Evolutionary conservation across 2,888 invertebrate species (phyloP), one percentile per base, ranked within the genome.

Genomic region (Formica aserva): DNA sequence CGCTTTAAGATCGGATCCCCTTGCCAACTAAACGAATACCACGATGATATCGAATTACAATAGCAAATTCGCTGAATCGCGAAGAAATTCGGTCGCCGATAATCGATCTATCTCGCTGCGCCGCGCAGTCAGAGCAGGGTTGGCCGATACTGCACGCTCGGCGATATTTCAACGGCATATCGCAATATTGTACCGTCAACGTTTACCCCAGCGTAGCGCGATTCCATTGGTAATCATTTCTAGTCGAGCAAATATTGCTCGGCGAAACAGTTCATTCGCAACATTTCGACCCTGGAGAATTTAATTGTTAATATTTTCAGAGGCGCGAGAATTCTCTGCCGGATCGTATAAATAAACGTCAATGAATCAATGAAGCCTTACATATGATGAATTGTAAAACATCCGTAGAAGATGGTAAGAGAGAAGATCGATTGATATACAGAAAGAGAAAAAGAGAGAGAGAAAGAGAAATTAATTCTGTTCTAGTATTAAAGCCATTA

Each of bases 181-280:
- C 77, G 87, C 87, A 86, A 88, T 89, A 88, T 90, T 89, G 90
- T 87, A 80, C 82, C 82, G 85, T 84, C 77, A 85, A 87, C 85
- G 86, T 90, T 90, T 88, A 85, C 83, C 55, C 76, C 69, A 67
- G 84, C 55, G 35, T 45, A 80, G 82, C 45, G 38, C 71, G 76
- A 83, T 80, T 84, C 84, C 80, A 82, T 81, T 74, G 75, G 83
- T 89, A 89, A 89, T 88, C 84, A 90, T 88, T 89, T 89, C 85
- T 86, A 76, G 67, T 82, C 84, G 86, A 71, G 76, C 85, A 86
- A 88, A 89, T 83, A 88, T 71, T 48, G 62, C 26, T 76, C 71
- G 74, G n/a, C 67, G 13, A 52, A 80, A 72, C 66, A 66, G 65
- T 83, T 83, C 80, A 83, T 83, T 83, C 71, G 80, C 57, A 71